Base-by-base conservation (phyloP, 2,113 vertebrate species). In the Paramormyrops kingsleyae region DNA sequence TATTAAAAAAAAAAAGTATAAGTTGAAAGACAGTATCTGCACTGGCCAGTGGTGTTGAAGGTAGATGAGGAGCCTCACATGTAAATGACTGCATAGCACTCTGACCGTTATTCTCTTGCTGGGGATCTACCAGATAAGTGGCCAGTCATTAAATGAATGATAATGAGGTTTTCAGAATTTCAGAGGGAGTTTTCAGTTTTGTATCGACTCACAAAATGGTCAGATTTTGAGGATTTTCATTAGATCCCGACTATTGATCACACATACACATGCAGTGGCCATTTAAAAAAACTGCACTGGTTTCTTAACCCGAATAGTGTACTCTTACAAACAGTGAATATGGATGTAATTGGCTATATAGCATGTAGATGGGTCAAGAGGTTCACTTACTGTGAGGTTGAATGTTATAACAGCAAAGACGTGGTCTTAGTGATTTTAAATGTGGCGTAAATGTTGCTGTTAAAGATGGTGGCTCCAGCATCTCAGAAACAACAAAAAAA, bases 1-100 rank as follows among this genome's bases (percentile, higher is more conserved):
- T 98, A 97, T 97, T 96, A 95, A 97, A 97, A 62, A 62, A 42
- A 59, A 56, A 88, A 97, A 96, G 8, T 44, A 24, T 91, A 92
- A 95, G 94, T 91, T 92, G 91, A 91, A 24, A 87, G 35, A 88
- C 47, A 62, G 93, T 92, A 90, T 93, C 93, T 91, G 93, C 93
- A 91, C 91, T 90, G 74, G 74, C 13, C 74, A 80, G 0, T 92
- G 94, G 93, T 94, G 95, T 94, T 94, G 92, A 94, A 94, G 94
- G 95, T 91, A 92, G 93, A 93, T 93, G 94, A 92, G 92, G 94
- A 93, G 92, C 94, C 74, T 93, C 92, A 89, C 70, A 89, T 91
- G 90, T 93, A 90, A 92, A 83, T 90, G 87, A 89, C 92, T 93
- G 91, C 91, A 93, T 90, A 21, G 80, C 13, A 4, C 12, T 27